Percentiles rank a stretch among this genome's conserved stretches.
These are phyloP conservation scores for Drosophila ezoana DNA, from an alignment of 2,888 invertebrate genomes.

Conservation along the genomic window DNA sequence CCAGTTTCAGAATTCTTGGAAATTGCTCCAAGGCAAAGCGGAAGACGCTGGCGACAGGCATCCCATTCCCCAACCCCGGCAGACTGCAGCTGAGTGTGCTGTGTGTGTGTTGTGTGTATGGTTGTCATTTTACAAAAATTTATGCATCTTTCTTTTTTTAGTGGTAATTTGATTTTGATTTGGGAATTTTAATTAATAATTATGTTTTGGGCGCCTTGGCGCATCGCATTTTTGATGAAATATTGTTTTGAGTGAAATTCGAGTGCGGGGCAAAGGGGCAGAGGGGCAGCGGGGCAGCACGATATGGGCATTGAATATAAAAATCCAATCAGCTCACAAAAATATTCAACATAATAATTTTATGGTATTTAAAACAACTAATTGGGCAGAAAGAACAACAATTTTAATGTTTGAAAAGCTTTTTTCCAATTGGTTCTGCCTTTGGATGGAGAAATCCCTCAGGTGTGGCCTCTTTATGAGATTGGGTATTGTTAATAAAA, in stretches of 20 bases:
- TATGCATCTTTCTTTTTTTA: conserved; percentile 71
- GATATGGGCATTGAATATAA: conserved; percentile 42
- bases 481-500: conserved; percentile 33
- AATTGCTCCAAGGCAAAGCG: conserved; percentile 48
- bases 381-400: conserved; percentile 55
- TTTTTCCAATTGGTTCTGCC: conserved; percentile 7
- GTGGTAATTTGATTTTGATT: conserved; percentile 81
- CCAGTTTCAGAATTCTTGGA: conserved; percentile 57
- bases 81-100: conserved; percentile 6
- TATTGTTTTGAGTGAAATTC: conserved; percentile 40
- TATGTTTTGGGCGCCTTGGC: conserved; percentile 60
- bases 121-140: conserved; percentile 58
- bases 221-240: conserved; percentile 63
- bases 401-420: conserved; percentile 37
- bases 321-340: conserved; percentile 36
- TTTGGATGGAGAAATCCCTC: conserved; percentile 13
- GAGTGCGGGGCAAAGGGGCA: not conserved
- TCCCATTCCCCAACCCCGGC: conserved; percentile 15
- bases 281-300: conserved; percentile 13
- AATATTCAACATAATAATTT: conserved; percentile 57
- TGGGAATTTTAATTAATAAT: conserved; percentile 81
- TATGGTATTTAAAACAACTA: conserved; percentile 68
- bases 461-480: conserved; percentile 47
- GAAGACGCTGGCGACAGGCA: conserved; percentile 76
- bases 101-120: conserved; percentile 25